A percentile compares a stretch with the other conserved stretches of the same genome.
Evolutionary conservation across 2,797 vertebrate species (phyloP).

Genomic region (Cryptoprocta ferox): DNA sequence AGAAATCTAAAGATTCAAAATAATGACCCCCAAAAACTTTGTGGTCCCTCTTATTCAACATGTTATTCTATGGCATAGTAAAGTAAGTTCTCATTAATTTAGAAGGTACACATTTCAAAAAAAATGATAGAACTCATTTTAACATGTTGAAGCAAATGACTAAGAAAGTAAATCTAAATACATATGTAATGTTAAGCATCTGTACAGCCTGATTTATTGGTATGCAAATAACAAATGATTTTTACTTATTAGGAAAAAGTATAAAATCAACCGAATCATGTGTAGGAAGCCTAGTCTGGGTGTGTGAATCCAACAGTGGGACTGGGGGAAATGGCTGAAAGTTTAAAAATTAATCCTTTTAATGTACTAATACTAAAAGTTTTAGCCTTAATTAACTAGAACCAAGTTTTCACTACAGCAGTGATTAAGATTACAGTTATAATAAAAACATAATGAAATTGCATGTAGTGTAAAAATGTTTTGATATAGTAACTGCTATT

Average conservation of each 20-base stretch:
- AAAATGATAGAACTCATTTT: not conserved
- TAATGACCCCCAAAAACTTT: not conserved
- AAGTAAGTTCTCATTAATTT: conserved; percentile 30
- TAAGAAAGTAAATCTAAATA: not conserved
- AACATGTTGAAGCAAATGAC: conserved; percentile 23
- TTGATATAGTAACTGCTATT: not conserved
- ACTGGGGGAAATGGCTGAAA: not conserved
- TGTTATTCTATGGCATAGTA: not conserved
- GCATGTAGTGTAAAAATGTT: not conserved
- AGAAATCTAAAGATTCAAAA: not conserved
- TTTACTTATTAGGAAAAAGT: conserved; percentile 40
- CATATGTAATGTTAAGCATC: not conserved
- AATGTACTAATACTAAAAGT: not conserved
- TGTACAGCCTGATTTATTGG: not conserved
- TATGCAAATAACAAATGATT: conserved; percentile 23
- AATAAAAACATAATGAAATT: not conserved
- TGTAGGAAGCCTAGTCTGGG: not conserved
- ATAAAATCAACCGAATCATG: not conserved
- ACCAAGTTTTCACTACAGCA: not conserved
- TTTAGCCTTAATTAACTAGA: conserved; percentile 10
- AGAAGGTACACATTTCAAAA: not conserved
- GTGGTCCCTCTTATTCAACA: not conserved
- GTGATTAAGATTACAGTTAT: conserved; percentile 34
- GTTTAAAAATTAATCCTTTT: not conserved
- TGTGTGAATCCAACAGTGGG: not conserved